A percentile compares a stretch with the other conserved stretches of the same genome.
Evolutionary conservation across 64 coral and sea anemone genomes (phyloP).

Genomic region (Actinia tenebrosa): DNA sequence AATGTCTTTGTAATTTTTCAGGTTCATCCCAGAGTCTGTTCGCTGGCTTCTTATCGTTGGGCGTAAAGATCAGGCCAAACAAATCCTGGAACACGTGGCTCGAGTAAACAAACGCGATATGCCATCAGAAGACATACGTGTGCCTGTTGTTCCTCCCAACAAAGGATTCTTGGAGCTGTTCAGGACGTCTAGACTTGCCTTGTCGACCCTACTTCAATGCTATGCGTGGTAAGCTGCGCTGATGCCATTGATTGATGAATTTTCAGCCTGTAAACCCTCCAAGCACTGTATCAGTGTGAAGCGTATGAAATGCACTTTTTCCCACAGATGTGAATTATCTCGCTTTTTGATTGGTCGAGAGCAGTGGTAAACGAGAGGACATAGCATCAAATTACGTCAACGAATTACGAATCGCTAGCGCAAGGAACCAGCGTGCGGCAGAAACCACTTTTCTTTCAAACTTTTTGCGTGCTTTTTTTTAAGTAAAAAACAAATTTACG

Average conservation of each 20-base stretch:
- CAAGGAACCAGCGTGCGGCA: too few relatives aligned
- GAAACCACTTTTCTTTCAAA: too few relatives aligned
- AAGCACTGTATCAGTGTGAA: too few relatives aligned
- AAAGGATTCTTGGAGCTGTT: conserved; percentile 76
- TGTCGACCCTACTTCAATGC: conserved; percentile 53
- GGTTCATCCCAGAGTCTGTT: conserved; percentile 86
- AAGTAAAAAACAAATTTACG: too few relatives aligned
- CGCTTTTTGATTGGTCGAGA: too few relatives aligned
- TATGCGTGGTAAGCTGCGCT: conserved; percentile 69
- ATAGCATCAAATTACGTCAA: too few relatives aligned
- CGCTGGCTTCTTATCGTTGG: conserved; percentile 81
- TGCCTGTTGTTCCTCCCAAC: conserved; percentile 37
- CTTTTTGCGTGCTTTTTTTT: too few relatives aligned
- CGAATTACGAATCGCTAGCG: too few relatives aligned
- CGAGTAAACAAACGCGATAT: conserved; percentile 75
- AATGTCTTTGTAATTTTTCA: conserved; percentile 1
- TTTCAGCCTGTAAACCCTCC: not conserved
- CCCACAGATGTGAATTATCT: too few relatives aligned
- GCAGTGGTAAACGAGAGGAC: too few relatives aligned
- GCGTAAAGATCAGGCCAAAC: conserved; percentile 56
- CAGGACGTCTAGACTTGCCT: conserved; percentile 30
- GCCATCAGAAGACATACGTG: conserved; percentile 49
- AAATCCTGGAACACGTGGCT: conserved; percentile 51
- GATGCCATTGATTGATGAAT: not conserved
- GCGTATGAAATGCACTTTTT: too few relatives aligned